Base-by-base conservation (phyloP, 2,113 vertebrate genomes). In the Aegotheles bennettii region DNA sequence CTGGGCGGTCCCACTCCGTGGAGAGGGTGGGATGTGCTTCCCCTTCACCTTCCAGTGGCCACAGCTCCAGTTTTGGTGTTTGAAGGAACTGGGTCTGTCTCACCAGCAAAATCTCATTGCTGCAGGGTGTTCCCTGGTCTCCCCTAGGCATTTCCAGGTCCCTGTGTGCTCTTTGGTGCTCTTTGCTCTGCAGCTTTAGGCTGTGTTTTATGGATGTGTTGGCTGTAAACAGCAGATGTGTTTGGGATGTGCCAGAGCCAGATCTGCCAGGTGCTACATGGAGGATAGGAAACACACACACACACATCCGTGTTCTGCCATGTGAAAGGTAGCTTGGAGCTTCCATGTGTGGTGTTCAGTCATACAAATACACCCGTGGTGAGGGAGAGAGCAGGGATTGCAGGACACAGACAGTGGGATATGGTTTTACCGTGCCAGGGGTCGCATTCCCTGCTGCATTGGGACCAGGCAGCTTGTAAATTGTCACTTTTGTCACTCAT, bases 331-430 rank as follows among this genome's bases (percentile, higher is more conserved):
- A 57, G 54, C 56, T 60, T 23, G 70, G 14, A 8, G 74, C 10
- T 42, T 29, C 31, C 67, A 36, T 60, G 11, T 9, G 16, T 50
- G 79, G 4, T n/a, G 7, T 29, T 87, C 2, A 7, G 56, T 23
- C 47, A 15, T 18, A 24, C 5, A 16, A 18, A 80, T 6, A 12
- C 38, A 16, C 4, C 45, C 1, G 0, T 8, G 25, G 28, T 2
- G 63, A 54, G 67, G 63, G 57, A 13, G 5, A 8, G 83, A 47
- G 36, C 54, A 10, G 78, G 13, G 45, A 9, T 8, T 5, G 75
- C 51, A 38, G 68, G 21, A 16, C 1, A 1, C 16, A 23, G 40
- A 4, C n/a, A 9, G 6, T 4, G 43, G 42, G 47, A 10, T 67
- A 1, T 15, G 16, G 26, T 68, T 48, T 40, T 12, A 10, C 56